These are phyloP conservation scores for Pelobates fuscus DNA, from an alignment of 2,113 vertebrate genomes.

Conservation along the genomic window DNA sequence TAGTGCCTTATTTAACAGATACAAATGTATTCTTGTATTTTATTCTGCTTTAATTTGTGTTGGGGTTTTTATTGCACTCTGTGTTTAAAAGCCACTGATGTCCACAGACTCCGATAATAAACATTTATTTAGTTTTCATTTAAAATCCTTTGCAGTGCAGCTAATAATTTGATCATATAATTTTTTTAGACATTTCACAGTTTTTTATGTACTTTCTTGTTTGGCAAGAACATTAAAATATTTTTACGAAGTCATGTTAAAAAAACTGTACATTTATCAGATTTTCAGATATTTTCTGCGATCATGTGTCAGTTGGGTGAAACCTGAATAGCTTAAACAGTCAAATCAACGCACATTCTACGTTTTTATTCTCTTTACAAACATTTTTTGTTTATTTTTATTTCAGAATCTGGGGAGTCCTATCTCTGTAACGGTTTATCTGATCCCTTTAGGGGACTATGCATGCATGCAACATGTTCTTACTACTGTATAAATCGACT, in stretches of 20 bases:
- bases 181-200: constrained; percentile 31
- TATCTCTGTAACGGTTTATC: too few species aligned
- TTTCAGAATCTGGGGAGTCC: too few species aligned
- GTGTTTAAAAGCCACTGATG: not conserved
- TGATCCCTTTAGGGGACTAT: too few species aligned
- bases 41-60: too few species aligned
- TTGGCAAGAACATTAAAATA: not conserved
- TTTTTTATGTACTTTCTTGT: constrained; percentile 20
- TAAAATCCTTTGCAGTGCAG: not conserved
- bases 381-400: too few species aligned
- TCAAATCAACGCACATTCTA: not conserved
- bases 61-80: too few species aligned
- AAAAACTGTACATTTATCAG: not conserved
- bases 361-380: too few species aligned
- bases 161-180: not conserved
- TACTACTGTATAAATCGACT: too few species aligned
- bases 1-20: too few species aligned
- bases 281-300: not conserved
- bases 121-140: not conserved
- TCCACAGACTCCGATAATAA: not conserved
- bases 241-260: not conserved
- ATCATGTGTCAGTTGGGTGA: not conserved
- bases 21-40: too few species aligned
- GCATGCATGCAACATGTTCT: too few species aligned
- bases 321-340: not conserved